These are phyloP conservation scores for Ochotona curzoniae DNA, from an alignment of 2,113 vertebrate species.

Conservation along the genomic window DNA sequence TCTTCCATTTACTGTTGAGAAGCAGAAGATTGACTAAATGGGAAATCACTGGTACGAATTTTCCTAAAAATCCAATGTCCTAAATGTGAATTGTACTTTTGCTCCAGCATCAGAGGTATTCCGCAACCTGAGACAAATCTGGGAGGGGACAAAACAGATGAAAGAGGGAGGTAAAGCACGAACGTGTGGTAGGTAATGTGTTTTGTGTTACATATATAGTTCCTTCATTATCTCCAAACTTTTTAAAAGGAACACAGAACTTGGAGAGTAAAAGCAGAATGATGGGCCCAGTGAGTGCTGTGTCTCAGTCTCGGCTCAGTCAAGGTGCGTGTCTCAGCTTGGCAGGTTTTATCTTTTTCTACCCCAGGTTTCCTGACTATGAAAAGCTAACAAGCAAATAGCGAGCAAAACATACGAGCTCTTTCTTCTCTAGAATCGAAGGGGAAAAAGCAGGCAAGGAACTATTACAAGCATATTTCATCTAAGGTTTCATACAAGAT, in stretches of 20 bases:
- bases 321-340: background rate
- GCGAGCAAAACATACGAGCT: background rate
- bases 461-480: conserved; percentile 7
- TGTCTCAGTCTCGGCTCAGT: background rate
- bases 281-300: background rate
- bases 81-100: conserved; percentile 73
- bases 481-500: background rate
- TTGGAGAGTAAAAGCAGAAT: background rate
- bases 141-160: conserved; percentile 43
- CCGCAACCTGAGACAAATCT: conserved; percentile 48
- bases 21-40: conserved; percentile 67
- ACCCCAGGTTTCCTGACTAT: rapidly evolving
- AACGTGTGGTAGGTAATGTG: conserved; percentile 31
- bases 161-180: conserved; percentile 16
- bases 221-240: background rate
- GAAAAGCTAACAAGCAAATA: background rate
- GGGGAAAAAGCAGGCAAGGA: background rate
- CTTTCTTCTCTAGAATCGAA: background rate
- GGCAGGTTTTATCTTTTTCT: background rate
- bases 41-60: conserved; percentile 68
- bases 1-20: conserved; percentile 59
- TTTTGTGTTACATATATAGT: conserved; percentile 23
- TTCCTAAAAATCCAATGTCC: conserved; percentile 73
- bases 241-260: background rate
- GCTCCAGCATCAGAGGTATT: conserved; percentile 55